A percentile compares a stretch with the other conserved stretches of the same genome.
Evolutionary conservation across 2,888 invertebrate genomes (phyloP).

Genomic region (Orthosia incerta): DNA sequence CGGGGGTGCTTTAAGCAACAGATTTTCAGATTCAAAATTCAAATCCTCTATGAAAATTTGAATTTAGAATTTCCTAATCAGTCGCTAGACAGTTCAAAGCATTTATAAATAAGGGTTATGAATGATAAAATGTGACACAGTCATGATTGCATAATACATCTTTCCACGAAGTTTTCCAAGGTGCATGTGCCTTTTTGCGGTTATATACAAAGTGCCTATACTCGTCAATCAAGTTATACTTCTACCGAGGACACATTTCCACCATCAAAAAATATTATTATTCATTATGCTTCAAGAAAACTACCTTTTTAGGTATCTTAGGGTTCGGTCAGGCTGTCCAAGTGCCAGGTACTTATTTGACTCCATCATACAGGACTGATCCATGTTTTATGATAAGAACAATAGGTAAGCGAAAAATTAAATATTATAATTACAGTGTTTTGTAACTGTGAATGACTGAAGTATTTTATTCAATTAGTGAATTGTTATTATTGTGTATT

Average conservation of each 20-base stretch:
- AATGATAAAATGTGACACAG: background rate
- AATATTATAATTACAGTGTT: background rate
- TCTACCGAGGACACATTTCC: background rate
- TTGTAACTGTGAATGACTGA: background rate
- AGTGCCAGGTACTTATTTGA: background rate
- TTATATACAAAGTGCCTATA: slow-evolving; percentile 15
- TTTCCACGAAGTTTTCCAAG: background rate
- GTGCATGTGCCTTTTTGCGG: slow-evolving; percentile 13
- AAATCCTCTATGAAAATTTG: too few relatives aligned
- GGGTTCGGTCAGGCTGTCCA: background rate
- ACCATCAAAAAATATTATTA: background rate
- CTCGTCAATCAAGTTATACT: slow-evolving; percentile 28
- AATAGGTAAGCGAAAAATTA: background rate
- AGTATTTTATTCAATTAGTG: slow-evolving; percentile 9
- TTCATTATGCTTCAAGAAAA: background rate
- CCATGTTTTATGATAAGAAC: background rate
- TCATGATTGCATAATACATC: background rate
- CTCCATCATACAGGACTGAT: background rate
- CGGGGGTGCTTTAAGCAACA: too few relatives aligned
- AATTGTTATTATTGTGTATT: background rate
- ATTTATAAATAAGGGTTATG: too few relatives aligned
- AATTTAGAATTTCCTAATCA: too few relatives aligned
- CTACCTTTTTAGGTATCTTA: slow-evolving; percentile 28
- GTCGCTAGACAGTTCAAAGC: too few relatives aligned
- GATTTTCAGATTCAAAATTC: too few relatives aligned